Base-by-base conservation (phyloP, 2,113 vertebrate genomes). In the Gnathonemus echidnorhynchus region DNA sequence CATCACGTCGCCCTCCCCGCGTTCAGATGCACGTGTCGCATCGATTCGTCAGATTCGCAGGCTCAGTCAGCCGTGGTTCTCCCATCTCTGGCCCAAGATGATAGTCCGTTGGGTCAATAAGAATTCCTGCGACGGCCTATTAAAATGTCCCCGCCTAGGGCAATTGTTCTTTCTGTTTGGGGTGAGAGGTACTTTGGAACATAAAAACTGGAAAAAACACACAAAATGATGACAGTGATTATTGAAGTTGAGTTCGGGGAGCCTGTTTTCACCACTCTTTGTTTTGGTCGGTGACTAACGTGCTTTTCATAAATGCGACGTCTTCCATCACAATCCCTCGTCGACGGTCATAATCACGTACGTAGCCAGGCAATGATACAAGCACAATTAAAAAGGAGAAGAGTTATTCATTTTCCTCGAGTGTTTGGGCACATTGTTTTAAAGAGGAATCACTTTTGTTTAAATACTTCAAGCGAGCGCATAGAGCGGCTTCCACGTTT, bases 121-220 rank as follows among this genome's bases (percentile, higher is more conserved):
- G 42, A 49, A 70, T 80, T 84, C 50, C 42, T 85, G 74, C 21
- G 89, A 85, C 50, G 21, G 35, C 77, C 80, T 58, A 66, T 90
- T 90, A 66, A 90, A 86, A 90, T 66, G 45, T 21, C 53, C 31
- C 52, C 0, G 42, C 83, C 83, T 45, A 11, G 42, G 80, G 89
- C 52, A 15, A 86, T 86, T 66, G 31, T 86, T 56, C 50, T 58
- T 84, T 49, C 31, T 58, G 74, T 84, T 58, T 89, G 56, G 31
- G 46, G 31, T 42, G 88, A 56, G 77, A 10, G 52, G 74, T 39
- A 24, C 88, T 84, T 84, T 46, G 77, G 88, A 49, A 45, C 35
- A 53, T 89, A 56, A 45, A 52, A 89, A 89, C 49, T 89, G 48
- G 48, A 31, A 80, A 35, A 89, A 50, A 53, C 27, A 50, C 49